These are phyloP conservation scores for Pseudorasbora parva DNA, from an alignment of 2,113 vertebrate species.

Conservation along the genomic window DNA sequence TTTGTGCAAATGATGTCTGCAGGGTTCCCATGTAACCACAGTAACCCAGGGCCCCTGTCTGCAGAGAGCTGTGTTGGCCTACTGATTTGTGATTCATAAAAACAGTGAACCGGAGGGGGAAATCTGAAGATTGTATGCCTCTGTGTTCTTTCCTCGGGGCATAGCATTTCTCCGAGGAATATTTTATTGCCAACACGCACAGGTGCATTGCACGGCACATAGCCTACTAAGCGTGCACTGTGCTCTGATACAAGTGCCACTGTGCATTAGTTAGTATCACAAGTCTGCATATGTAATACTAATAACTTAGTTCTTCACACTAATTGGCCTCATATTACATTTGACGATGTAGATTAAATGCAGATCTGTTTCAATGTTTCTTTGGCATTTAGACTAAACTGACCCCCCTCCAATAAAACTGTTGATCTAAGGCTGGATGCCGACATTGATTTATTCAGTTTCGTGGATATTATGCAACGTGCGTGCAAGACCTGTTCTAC, in stretches of 20 bases:
- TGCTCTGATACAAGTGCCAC: neutral
- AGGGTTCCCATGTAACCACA: conserved; percentile 45
- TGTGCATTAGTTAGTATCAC: neutral
- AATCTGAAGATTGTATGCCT: conserved; percentile 46
- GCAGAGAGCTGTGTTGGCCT: conserved; percentile 23
- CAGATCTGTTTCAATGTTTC: neutral
- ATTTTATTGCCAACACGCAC: conserved; percentile 44
- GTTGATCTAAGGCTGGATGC: conserved; percentile 4
- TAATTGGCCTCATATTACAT: neutral
- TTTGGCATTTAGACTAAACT: conserved; percentile 3
- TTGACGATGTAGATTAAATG: neutral
- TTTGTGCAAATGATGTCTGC: conserved; percentile 50
- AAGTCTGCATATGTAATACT: neutral
- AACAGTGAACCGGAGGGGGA: conserved; percentile 28
- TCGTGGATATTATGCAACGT: conserved; percentile 31
- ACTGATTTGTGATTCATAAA: conserved; percentile 55
- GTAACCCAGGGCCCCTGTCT: conserved; percentile 39
- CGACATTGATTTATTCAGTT: conserved; percentile 11
- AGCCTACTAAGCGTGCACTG: neutral
- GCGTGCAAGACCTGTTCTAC: conserved; percentile 40
- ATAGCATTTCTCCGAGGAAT: conserved; percentile 40
- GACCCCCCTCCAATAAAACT: neutral
- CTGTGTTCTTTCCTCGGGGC: conserved; percentile 46
- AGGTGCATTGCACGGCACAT: conserved; percentile 17
- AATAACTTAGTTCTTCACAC: neutral